Evolutionary conservation across 2,888 invertebrate species (phyloP).

Genomic region (Theretra japonica): DNA sequence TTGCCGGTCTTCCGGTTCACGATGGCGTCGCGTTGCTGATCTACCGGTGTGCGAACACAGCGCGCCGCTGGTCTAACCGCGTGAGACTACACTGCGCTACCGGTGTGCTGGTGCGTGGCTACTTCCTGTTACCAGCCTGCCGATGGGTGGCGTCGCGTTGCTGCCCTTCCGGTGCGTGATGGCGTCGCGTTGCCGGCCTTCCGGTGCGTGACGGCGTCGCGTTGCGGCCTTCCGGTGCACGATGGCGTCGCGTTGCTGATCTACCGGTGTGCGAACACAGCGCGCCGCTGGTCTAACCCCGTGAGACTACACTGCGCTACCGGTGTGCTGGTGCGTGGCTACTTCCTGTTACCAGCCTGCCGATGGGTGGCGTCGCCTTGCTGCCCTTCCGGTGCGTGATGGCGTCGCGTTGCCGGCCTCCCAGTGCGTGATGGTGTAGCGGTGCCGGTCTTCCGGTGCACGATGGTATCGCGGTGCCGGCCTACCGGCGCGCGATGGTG

Average conservation of each 20-base stretch:
- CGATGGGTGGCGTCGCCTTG: not conserved
- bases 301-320: not conserved
- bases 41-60: no score
- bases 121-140: not conserved
- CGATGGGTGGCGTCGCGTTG: not conserved
- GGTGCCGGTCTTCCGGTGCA: not conserved
- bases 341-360: no score
- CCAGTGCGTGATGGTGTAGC: not conserved
- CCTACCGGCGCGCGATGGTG: not conserved
- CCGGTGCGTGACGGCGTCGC: not conserved
- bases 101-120: not conserved
- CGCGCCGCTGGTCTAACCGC: no score
- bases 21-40: no score
- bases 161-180: not conserved
- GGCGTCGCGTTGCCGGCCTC: not conserved
- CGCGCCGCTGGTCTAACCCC: not conserved
- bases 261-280: no score
- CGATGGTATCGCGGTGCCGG: not conserved
- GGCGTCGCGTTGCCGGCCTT: not conserved
- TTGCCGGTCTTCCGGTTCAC: not conserved
- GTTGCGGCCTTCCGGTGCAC: not conserved
- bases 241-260: no score
- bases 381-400: not conserved
- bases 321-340: not conserved
- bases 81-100: not conserved